These are phyloP conservation scores for Neodon shergylaensis DNA, from an alignment of 2,113 vertebrate genomes.

Conservation along the genomic window DNA sequence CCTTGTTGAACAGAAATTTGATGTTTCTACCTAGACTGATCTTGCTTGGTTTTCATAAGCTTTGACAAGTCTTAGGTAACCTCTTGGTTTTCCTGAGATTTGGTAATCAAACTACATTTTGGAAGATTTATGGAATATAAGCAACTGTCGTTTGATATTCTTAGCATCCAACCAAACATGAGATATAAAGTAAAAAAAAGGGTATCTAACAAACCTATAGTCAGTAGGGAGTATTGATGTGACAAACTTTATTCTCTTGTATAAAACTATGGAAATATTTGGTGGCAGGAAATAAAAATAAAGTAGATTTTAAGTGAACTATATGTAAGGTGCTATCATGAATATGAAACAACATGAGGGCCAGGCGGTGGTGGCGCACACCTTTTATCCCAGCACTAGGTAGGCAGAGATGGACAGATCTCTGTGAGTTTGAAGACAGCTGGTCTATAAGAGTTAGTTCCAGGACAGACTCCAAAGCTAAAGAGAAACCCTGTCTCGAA, in stretches of 20 bases:
- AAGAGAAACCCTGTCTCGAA: too few species aligned
- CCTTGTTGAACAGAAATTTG: background rate
- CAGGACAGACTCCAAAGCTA: too few species aligned
- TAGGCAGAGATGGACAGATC: too few species aligned
- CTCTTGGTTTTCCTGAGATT: background rate
- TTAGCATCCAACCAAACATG: background rate
- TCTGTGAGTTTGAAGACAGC: too few species aligned
- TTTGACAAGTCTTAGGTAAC: constrained; percentile 17
- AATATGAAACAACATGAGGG: background rate
- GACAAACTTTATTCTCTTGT: background rate
- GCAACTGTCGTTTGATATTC: background rate
- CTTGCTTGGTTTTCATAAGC: background rate
- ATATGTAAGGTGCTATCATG: background rate
- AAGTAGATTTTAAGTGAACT: background rate
- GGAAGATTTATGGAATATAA: constrained; percentile 3
- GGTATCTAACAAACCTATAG: background rate
- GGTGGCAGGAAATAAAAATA: background rate
- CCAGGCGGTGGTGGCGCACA: too few species aligned
- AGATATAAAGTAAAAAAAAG: constrained; percentile 9
- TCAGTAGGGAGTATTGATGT: background rate
- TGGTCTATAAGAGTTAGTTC: too few species aligned
- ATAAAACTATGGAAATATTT: background rate
- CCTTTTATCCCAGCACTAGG: too few species aligned
- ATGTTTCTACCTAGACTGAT: background rate
- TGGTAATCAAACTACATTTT: background rate